Evolutionary conservation across 2,888 invertebrate species (phyloP), one percentile per base, ranked within the genome.

Genomic region (Lepetodrilus schrolli): DNA sequence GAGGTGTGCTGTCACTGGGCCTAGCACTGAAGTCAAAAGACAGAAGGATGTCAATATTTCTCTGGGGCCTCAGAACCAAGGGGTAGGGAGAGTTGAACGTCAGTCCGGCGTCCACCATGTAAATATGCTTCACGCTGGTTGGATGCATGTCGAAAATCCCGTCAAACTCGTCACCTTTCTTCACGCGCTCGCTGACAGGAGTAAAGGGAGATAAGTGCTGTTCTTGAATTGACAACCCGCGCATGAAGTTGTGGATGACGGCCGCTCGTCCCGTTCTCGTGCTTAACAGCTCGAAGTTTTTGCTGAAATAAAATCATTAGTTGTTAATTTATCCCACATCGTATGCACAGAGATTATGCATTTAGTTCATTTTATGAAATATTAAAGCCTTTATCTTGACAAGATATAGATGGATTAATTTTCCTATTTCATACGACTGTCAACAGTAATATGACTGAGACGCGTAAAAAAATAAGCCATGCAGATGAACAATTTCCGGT

Each of bases 71-170:
- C 26, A 91, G 83, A 5, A 91, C 85, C 3, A 91, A 83, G 0
- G 92, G 92, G 82, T 87, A 91, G 0, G 92, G 92, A 3, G 91
- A 89, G 84, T 92, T 92, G 83, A 91, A 91, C 5, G 91, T 91
- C 66, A 92, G 82, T 0, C 92, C 92, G 36, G 90, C 90, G 80
- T 92, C 92, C 2, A 91, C 92, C 80, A 92, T 86, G 82, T 90
- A 91, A 50, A 91, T 81, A 70, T 90, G 90, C 78, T 91, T 91
- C 17, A 87, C 86, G 34, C 86, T 85, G 20, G 91, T 90, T 5
- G 90, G 89, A 69, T 90, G 86, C 76, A 90, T 87, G 78, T 91
- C 91, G 75, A 90, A 88, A 20, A 88, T 83, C 34, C 90, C 91
- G 78, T 90, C 89, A 78, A 91, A 91, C 50, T 90, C 90, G 50